Evolutionary conservation across 1,140 invertebrate genomes (phyloP).

Genomic region (Ostrea edulis): DNA sequence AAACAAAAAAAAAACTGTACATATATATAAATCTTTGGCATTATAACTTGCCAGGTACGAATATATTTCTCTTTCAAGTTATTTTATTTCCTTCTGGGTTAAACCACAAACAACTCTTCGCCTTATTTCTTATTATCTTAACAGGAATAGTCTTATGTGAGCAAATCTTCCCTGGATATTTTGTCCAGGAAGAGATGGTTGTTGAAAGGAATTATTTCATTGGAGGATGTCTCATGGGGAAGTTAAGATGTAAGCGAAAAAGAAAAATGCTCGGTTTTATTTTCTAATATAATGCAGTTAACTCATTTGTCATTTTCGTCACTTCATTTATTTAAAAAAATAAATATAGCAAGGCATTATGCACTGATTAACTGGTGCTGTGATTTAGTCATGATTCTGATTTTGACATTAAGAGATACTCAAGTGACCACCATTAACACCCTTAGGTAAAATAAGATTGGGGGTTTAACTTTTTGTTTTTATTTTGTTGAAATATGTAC

Average conservation of each 20-base stretch:
- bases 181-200: conserved; percentile 8
- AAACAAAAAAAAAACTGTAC: background rate
- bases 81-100: background rate
- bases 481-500: background rate
- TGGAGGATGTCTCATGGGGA: conserved; percentile 15
- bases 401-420: background rate
- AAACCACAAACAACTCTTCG: background rate
- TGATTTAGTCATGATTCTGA: background rate
- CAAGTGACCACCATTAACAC: background rate
- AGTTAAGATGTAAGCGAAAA: background rate
- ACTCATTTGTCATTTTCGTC: conserved; percentile 6
- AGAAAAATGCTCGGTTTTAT: background rate
- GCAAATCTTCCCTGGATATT: background rate
- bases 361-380: conserved; percentile 2
- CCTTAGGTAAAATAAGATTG: background rate
- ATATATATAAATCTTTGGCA: background rate
- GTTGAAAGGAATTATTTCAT: background rate
- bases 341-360: background rate
- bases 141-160: background rate
- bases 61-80: background rate
- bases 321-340: conserved; percentile 9
- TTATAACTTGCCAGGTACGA: background rate
- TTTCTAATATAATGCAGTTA: background rate
- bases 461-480: background rate
- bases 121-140: background rate